These are phyloP conservation scores for Drosophila azteca DNA, from an alignment of 1,140 invertebrate species.

Conservation along the genomic window DNA sequence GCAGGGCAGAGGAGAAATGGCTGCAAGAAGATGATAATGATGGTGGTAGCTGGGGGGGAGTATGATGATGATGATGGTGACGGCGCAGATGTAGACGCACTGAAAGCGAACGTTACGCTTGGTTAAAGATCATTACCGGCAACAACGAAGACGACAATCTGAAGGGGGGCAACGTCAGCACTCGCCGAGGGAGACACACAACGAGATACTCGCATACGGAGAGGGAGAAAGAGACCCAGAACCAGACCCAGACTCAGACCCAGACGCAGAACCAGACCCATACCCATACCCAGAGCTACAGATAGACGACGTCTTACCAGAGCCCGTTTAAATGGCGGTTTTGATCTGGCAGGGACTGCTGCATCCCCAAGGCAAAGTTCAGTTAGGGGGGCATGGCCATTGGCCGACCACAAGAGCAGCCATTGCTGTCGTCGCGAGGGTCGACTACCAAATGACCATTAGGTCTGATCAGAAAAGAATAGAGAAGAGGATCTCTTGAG, in stretches of 20 bases:
- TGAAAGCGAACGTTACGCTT: constrained; percentile 82
- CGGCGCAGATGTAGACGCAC: constrained; percentile 80
- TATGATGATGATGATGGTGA: constrained; percentile 57
- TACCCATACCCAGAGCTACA: constrained; percentile 13
- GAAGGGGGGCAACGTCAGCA: constrained; percentile 59
- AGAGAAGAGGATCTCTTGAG: too few species aligned
- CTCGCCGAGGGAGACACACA: constrained; percentile 21
- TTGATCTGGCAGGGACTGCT: constrained; percentile 22
- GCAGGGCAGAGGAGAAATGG: constrained; percentile 47
- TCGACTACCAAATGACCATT: too few species aligned
- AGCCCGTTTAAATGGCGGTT: constrained; percentile 24
- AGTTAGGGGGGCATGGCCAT: not conserved
- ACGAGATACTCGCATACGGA: constrained; percentile 7
- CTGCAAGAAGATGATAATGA: constrained; percentile 60
- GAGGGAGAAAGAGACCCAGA: constrained; percentile 24
- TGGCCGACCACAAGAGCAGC: too few species aligned
- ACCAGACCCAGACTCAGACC: constrained; percentile 18
- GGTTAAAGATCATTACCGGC: constrained; percentile 82
- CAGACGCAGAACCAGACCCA: constrained; percentile 14
- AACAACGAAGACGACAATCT: constrained; percentile 54
- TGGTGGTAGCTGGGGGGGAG: constrained; percentile 20
- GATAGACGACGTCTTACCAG: constrained; percentile 10
- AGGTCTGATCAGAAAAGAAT: too few species aligned
- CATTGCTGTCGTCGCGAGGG: not conserved
- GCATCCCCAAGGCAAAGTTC: constrained; percentile 17